Evolutionary conservation across 2,113 vertebrate species (phyloP).

Genomic region (Ovis canadensis): DNA sequence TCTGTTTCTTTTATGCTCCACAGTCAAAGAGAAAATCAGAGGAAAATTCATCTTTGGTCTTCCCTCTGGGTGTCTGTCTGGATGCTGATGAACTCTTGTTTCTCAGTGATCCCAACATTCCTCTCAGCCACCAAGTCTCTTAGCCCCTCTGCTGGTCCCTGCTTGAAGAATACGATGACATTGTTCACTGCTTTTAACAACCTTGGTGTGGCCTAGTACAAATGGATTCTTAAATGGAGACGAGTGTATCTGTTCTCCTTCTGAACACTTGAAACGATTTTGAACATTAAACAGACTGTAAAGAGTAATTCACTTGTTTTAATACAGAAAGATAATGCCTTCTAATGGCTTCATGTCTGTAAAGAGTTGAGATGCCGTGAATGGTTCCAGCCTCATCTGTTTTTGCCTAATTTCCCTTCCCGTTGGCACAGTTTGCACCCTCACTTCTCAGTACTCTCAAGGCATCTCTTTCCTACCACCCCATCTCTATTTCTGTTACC

Average conservation of each 20-base stretch:
- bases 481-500: not conserved
- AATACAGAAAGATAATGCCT: not conserved
- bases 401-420: not conserved
- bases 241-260: conserved; percentile 13
- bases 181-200: not conserved
- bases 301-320: not conserved
- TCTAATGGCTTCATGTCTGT: not conserved
- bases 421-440: not conserved
- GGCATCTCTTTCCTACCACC: not conserved
- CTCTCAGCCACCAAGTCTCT: not conserved
- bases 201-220: not conserved
- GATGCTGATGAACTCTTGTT: not conserved
- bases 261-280: not conserved
- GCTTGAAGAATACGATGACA: not conserved
- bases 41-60: not conserved
- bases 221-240: not conserved
- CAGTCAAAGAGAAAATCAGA: conserved; percentile 15
- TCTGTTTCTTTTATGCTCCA: conserved; percentile 15
- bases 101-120: not conserved
- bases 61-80: not conserved
- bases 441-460: not conserved
- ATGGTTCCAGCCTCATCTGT: not conserved
- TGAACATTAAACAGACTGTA: not conserved
- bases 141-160: not conserved
- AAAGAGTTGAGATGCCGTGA: not conserved